Evolutionary conservation across 2,113 vertebrate species (phyloP).

Genomic region (Oreochromis niloticus): DNA sequence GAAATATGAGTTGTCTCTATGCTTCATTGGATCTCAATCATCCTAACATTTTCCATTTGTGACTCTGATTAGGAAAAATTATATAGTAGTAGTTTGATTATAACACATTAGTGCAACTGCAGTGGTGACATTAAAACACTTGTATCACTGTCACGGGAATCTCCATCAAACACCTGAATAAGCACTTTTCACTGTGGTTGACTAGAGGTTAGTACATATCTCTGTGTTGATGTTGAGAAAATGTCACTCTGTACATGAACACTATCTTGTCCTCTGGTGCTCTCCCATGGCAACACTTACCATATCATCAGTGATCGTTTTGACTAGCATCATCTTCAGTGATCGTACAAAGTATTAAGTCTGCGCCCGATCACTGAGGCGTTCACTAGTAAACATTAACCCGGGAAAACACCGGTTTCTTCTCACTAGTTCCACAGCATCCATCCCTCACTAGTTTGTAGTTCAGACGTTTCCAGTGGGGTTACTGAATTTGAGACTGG

Average conservation of each 20-base stretch:
- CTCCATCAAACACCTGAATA: not conserved
- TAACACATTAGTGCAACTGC: conserved; percentile 2
- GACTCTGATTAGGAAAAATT: not conserved
- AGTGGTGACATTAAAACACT: not conserved
- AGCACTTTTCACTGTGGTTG: conserved; percentile 36
- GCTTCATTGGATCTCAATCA: conserved; percentile 6
- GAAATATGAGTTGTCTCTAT: not conserved
- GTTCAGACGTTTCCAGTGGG: not conserved
- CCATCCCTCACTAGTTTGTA: not conserved
- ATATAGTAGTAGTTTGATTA: not conserved
- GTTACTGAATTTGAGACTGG: not conserved
- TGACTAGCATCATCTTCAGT: not conserved
- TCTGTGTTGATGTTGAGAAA: conserved; percentile 21
- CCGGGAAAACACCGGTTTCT: not conserved
- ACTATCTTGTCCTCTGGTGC: conserved; percentile 30
- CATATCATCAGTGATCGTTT: not conserved
- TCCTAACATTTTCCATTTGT: conserved; percentile 8
- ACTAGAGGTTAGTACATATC: conserved; percentile 16
- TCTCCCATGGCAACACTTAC: not conserved
- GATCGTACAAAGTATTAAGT: not conserved
- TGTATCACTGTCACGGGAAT: not conserved
- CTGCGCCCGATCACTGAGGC: not conserved
- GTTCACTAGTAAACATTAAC: not conserved
- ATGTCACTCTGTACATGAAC: not conserved
- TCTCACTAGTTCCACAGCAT: not conserved